Evolutionary conservation across 2,113 vertebrate genomes (phyloP), one percentile per base, ranked within the genome.

Genomic region (Phaethon lepturus): DNA sequence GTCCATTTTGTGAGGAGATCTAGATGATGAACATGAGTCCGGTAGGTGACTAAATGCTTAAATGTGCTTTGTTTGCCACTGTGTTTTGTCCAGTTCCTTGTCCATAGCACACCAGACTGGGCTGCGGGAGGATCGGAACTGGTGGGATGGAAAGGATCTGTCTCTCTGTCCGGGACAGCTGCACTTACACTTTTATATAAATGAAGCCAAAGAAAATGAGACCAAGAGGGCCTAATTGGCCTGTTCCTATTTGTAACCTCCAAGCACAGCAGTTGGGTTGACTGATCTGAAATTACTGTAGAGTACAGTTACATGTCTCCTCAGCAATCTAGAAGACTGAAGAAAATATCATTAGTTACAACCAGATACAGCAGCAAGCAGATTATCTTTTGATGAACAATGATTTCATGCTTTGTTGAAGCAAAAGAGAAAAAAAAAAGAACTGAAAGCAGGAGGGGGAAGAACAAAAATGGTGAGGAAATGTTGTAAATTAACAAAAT

Each of bases 401-500:
- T 67, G n/a, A 94, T 95, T 97, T 93, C 47, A 81, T 84, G 73
- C 56, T 94, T 84, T 94, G 64, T 45, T 91, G 92, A 75, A 92
- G 72, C 33, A 84, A 90, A 84, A 87, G 12, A 89, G 29, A 7
- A 6, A 18, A 29, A 71, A 63, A 42, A 35, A 13, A 35, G 1
- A 42, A 52, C 22, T 19, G 9, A 76, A 92, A 90, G 24, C 4
- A 40, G 4, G 20, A 83, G 14, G 6, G 5, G 13, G 7, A 71
- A 88, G 66, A 95, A 81, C 0, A 1, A 84, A 96, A 92, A 60
- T 28, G 8, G 15, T 1, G 0, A 84, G 29, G 40, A 91, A 97
- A 95, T 89, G 15, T 11, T 80, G 26, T 68, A 45, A 88, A 88
- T 71, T 69, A 88, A 69, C 50, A 86, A 94, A 80, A 67, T 73